A percentile compares a stretch with the other conserved stretches of the same genome.
Evolutionary conservation across 2,797 vertebrate genomes (phyloP).

Genomic region (Molossus alvarezi): DNA sequence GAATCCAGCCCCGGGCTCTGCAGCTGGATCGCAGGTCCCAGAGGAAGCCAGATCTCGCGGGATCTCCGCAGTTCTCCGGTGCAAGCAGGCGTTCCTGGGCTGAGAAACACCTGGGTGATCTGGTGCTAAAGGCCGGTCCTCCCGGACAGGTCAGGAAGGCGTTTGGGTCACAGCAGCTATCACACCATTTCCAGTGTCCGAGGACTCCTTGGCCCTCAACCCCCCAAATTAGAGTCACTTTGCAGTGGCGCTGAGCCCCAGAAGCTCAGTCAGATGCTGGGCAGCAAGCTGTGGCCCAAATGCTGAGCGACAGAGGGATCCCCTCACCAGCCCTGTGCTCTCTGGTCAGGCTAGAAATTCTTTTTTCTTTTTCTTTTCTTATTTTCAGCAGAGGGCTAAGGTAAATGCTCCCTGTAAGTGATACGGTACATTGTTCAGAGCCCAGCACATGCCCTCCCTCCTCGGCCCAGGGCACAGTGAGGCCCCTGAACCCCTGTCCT

Average conservation of each 20-base stretch:
- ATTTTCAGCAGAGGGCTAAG: too few species aligned
- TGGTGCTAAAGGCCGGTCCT: accelerated
- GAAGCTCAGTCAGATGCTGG: not conserved
- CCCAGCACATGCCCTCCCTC: too few species aligned
- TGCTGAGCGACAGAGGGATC: accelerated
- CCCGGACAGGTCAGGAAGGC: accelerated
- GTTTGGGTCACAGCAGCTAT: not conserved
- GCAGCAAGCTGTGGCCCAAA: not conserved
- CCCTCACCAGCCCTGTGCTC: not conserved
- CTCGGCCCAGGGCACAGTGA: too few species aligned
- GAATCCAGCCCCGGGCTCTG: too few species aligned
- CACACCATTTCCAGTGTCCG: too few species aligned
- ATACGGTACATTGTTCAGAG: too few species aligned
- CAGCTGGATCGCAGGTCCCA: not conserved
- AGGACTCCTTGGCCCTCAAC: not conserved
- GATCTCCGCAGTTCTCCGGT: not conserved
- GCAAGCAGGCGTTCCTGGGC: accelerated
- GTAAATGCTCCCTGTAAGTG: too few species aligned
- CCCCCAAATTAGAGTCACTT: not conserved
- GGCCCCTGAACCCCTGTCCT: too few species aligned
- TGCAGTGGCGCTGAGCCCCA: not conserved
- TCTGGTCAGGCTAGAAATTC: not conserved
- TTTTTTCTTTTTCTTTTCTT: too few species aligned
- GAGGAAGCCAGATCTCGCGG: not conserved
- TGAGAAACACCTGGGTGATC: not conserved